Conservation (phyloP, 2,888 invertebrate genomes). For the Lymantria dispar region DNA sequence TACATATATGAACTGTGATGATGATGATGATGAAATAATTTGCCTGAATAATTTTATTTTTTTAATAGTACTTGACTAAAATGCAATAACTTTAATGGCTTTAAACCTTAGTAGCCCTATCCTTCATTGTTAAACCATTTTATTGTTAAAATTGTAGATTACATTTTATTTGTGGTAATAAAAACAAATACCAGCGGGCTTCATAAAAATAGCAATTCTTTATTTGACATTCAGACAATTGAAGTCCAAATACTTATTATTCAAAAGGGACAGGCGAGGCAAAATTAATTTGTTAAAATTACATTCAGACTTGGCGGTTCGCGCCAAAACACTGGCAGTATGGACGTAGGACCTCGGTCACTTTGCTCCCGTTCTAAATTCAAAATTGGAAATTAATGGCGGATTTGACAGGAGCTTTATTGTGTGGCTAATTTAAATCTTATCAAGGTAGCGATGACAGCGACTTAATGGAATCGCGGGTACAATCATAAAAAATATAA, state of each 20-base stretch:
- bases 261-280: conserved; percentile 33
- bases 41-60: too few species aligned
- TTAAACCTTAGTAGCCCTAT: too few species aligned
- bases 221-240: conserved; percentile 35
- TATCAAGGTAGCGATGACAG: conserved; percentile 80
- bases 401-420: conserved; percentile 81
- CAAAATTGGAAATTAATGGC: conserved; percentile 78
- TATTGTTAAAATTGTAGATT: too few species aligned
- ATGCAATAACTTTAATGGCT: too few species aligned
- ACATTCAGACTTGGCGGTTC: conserved; percentile 20
- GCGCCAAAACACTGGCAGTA: conserved; percentile 22
- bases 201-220: conserved; percentile 26
- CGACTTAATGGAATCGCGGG: conserved; percentile 75
- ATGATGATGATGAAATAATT: too few species aligned
- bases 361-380: conserved; percentile 76
- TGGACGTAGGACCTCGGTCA: conserved; percentile 14
- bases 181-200: too few species aligned
- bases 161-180: too few species aligned
- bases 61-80: too few species aligned
- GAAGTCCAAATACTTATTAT: conserved; percentile 38
- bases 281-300: conserved; percentile 58
- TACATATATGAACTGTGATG: too few species aligned
- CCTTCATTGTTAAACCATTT: too few species aligned
- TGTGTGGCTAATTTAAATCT: conserved; percentile 80
- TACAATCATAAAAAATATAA: conserved; percentile 69